These are phyloP conservation scores for Zygaena filipendulae DNA, from an alignment of 2,888 invertebrate species.

Conservation along the genomic window DNA sequence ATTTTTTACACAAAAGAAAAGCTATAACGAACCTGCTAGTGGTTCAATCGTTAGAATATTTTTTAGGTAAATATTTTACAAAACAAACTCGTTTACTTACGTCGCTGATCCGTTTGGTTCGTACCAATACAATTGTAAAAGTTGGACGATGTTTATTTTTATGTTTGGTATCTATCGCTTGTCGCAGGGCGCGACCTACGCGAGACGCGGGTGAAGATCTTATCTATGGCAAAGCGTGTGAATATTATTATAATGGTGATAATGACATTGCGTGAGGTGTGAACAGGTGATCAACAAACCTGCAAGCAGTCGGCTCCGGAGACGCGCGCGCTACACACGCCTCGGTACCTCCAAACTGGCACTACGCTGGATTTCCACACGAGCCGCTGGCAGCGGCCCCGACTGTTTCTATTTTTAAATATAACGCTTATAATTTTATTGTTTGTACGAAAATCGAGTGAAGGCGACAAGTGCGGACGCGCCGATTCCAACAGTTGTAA, in stretches of 20 bases:
- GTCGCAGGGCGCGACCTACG: constrained; percentile 9
- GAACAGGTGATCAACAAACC: constrained; percentile 53
- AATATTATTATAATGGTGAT: constrained; percentile 51
- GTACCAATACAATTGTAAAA: too few species aligned
- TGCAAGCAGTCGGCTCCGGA: constrained; percentile 40
- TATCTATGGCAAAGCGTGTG: constrained; percentile 26
- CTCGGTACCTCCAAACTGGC: constrained; percentile 47
- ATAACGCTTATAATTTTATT: constrained; percentile 64
- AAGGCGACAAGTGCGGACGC: constrained; percentile 57
- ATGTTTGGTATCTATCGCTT: not conserved
- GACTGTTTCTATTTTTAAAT: constrained; percentile 52
- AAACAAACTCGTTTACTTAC: too few species aligned
- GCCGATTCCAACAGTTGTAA: constrained; percentile 49
- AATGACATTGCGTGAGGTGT: constrained; percentile 58
- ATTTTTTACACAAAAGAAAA: too few species aligned
- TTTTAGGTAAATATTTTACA: too few species aligned
- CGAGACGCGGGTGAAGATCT: constrained; percentile 32
- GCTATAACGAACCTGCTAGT: too few species aligned
- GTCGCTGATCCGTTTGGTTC: too few species aligned
- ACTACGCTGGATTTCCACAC: constrained; percentile 31
- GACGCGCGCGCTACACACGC: constrained; percentile 52
- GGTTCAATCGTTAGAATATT: too few species aligned
- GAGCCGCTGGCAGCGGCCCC: constrained; percentile 29
- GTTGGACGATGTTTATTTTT: not conserved
- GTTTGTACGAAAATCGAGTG: constrained; percentile 54